A percentile compares a stretch with the other conserved stretches of the same genome.
Conservation (phyloP, 1,140 invertebrate genomes). For the Drosophila kepulauana region DNA sequence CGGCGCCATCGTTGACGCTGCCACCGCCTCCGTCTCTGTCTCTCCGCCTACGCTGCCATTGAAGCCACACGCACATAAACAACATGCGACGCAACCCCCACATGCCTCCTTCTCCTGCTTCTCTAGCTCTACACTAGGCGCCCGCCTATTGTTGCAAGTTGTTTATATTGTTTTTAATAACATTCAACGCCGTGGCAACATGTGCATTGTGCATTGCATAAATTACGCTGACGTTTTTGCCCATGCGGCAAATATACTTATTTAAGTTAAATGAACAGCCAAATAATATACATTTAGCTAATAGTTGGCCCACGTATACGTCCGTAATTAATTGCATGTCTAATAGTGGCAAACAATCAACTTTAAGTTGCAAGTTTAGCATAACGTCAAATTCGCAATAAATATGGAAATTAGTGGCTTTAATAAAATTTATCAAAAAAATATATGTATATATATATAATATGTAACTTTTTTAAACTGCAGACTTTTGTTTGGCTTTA, state of each 20-base stretch:
- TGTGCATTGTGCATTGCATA: slow-evolving; percentile 73
- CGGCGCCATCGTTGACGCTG: background rate
- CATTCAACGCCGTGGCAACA: slow-evolving; percentile 66
- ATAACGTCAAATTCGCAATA: background rate
- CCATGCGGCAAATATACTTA: slow-evolving; percentile 52
- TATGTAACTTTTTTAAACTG: too few relatives aligned
- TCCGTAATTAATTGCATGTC: background rate
- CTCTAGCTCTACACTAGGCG: too few relatives aligned
- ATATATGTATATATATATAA: too few relatives aligned
- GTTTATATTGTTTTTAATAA: slow-evolving; percentile 83
- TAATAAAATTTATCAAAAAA: too few relatives aligned
- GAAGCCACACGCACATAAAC: slow-evolving; percentile 61
- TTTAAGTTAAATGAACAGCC: slow-evolving; percentile 24
- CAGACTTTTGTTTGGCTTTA: too few relatives aligned
- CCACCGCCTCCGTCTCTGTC: background rate
- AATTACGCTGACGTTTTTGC: slow-evolving; percentile 61
- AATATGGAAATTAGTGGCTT: too few relatives aligned
- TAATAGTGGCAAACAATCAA: background rate
- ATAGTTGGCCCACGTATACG: background rate
- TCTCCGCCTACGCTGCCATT: background rate
- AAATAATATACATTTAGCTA: slow-evolving; percentile 18
- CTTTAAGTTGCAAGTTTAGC: background rate
- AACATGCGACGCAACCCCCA: slow-evolving; percentile 38
- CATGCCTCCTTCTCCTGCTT: background rate
- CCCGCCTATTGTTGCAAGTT: slow-evolving; percentile 56